Percentiles rank a stretch among this genome's conserved stretches.
Conservation (phyloP, 2,888 invertebrate species). For the Lasioglossum figueresi region DNA sequence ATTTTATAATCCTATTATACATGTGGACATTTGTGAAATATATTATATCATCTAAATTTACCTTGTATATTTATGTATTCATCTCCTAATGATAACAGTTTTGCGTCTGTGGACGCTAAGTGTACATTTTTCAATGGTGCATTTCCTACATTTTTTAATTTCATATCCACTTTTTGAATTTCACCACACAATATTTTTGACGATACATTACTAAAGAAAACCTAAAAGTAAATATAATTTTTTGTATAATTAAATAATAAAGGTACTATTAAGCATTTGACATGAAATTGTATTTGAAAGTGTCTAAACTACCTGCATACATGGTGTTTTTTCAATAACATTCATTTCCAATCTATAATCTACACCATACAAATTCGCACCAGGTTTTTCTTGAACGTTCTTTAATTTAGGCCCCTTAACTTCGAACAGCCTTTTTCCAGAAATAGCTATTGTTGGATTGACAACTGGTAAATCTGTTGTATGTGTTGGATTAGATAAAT, state of each 20-base stretch:
- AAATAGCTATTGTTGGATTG: slow-evolving; percentile 83
- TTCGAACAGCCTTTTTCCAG: slow-evolving; percentile 86
- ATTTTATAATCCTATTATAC: not conserved
- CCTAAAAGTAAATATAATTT: slow-evolving; percentile 83
- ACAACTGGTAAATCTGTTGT: slow-evolving; percentile 68
- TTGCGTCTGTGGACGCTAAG: slow-evolving; percentile 89
- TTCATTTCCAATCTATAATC: slow-evolving; percentile 91
- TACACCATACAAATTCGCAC: slow-evolving; percentile 84
- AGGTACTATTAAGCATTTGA: not conserved
- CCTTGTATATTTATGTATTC: slow-evolving; percentile 56
- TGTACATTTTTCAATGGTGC: slow-evolving; percentile 87
- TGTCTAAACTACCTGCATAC: slow-evolving; percentile 88
- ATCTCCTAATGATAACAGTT: slow-evolving; percentile 86
- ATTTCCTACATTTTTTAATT: slow-evolving; percentile 89
- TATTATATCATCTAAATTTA: slow-evolving; percentile 25
- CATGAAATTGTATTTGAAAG: not conserved
- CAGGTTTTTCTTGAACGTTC: slow-evolving; percentile 85
- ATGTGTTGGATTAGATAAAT: slow-evolving; percentile 83
- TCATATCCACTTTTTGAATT: slow-evolving; percentile 88
- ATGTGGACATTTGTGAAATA: not conserved
- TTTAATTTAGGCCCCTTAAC: slow-evolving; percentile 86
- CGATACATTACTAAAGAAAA: slow-evolving; percentile 89
- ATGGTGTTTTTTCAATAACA: slow-evolving; percentile 92
- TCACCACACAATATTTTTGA: slow-evolving; percentile 90
- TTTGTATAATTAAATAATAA: slow-evolving; percentile 12